Evolutionary conservation across 2,797 vertebrate species (phyloP), one percentile per base, ranked within the genome.

Genomic region (Sylvia borin): DNA sequence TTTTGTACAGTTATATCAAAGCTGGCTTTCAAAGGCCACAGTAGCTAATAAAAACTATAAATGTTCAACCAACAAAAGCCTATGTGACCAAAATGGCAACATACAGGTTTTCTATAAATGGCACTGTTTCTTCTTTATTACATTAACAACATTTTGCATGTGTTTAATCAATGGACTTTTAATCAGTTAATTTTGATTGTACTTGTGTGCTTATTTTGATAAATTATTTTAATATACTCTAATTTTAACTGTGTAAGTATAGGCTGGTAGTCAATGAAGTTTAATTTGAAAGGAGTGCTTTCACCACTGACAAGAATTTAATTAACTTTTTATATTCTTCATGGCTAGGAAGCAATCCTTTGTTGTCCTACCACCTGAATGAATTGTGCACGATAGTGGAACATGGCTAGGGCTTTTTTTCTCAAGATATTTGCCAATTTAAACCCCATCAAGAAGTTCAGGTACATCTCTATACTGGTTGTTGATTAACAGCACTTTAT

Each of bases 211-310:
- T 97, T 97, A 96, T 97, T 96, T 98, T 97, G 97, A 97, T 97
- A 96, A 97, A 96, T 97, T 96, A 96, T 94, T 96, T 97, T 97
- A 95, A 97, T 97, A 97, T 96, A 93, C 89, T 96, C 38, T 93
- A 95, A 96, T 96, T 97, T 97, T 95, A 95, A 95, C 88, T 73
- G 79, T 94, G 75, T 85, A 97, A 94, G 91, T 67, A 34, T 77
- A 92, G 83, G 78, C 87, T 97, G 88, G 68, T 61, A 86, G 75
- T 93, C 94, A 95, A 95, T 95, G 88, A 73, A 72, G 92, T 97
- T 97, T 97, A 93, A 96, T 96, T 95, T 96, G 92, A 96, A 95
- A 89, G 66, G 92, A 93, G 72, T 76, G 68, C 57, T 93, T 91
- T 91, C 29, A 94, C 55, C 29, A 40, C 92, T 90, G 93, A 72